Conservation (phyloP, 2,888 invertebrate species). For the Cerastis rubricosa region DNA sequence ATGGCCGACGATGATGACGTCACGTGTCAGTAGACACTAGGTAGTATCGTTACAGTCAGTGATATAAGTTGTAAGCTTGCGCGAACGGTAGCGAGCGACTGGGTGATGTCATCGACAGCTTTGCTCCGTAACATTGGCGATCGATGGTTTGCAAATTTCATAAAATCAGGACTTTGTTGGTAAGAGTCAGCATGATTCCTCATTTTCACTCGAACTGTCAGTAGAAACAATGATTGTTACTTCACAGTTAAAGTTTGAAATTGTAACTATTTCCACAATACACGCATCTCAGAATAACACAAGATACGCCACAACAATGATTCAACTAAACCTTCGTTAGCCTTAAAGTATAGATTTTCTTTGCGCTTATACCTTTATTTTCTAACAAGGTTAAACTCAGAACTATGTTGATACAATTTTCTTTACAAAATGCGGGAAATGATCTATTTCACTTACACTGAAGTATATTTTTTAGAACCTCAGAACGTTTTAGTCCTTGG, state of each 20-base stretch:
- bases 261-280: neutral
- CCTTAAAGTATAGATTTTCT: slow-evolving; percentile 5
- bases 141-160: slow-evolving; percentile 7
- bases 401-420: neutral
- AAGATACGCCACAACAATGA: too few relatives aligned
- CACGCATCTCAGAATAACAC: neutral
- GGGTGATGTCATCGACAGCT: slow-evolving; percentile 41
- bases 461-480: neutral
- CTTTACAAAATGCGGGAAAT: neutral
- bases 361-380: neutral
- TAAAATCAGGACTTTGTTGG: neutral
- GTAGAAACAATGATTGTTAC: neutral
- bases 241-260: neutral
- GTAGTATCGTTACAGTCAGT: neutral
- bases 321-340: neutral
- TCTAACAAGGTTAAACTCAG: neutral
- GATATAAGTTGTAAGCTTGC: slow-evolving; percentile 1
- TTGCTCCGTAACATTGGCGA: neutral
- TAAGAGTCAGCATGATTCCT: neutral
- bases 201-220: neutral
- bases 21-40: slow-evolving; percentile 10
- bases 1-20: slow-evolving; percentile 43
- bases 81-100: neutral
- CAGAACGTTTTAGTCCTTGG: neutral
- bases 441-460: neutral